phyloP scores from a whole-genome alignment of 2,888 invertebrate species.

The Esperia sulphurella region DNA sequence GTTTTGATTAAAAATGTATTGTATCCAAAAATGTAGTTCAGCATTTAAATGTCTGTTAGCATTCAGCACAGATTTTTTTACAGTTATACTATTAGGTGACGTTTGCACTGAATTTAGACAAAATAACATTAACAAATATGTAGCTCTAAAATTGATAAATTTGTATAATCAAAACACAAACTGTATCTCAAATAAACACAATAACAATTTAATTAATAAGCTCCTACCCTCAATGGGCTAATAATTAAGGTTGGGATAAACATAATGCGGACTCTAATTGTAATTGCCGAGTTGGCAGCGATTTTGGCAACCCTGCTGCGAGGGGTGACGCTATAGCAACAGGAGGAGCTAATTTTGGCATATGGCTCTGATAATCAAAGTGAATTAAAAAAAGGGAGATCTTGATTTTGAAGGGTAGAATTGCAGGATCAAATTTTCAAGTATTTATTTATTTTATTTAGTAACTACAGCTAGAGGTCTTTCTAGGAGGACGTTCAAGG shows the following conservation, averaged over 20 bases:
- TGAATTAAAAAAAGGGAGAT: background rate
- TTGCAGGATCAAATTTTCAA: too few relatives aligned
- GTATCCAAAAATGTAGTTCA: too few relatives aligned
- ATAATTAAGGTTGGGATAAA: constrained; percentile 33
- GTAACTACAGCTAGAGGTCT: too few relatives aligned
- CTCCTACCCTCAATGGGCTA: constrained; percentile 14
- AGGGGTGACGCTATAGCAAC: constrained; percentile 31
- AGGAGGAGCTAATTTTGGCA: constrained; percentile 20
- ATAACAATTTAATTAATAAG: constrained; percentile 25
- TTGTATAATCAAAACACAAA: background rate
- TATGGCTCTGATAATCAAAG: constrained; percentile 12
- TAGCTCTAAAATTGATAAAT: background rate
- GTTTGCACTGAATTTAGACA: too few relatives aligned
- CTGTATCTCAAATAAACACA: constrained; percentile 11
- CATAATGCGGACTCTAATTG: constrained; percentile 46
- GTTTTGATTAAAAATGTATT: too few relatives aligned
- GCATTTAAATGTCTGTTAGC: too few relatives aligned
- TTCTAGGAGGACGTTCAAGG: too few relatives aligned
- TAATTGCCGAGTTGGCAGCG: constrained; percentile 36
- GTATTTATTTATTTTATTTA: too few relatives aligned
- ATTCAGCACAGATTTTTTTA: too few relatives aligned
- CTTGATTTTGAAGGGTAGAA: too few relatives aligned
- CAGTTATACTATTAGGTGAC: too few relatives aligned
- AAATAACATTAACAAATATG: too few relatives aligned
- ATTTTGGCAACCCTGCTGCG: constrained; percentile 34